These are phyloP conservation scores for Phalanger gymnotis DNA, from an alignment of 2,797 vertebrate genomes.

Conservation along the genomic window DNA sequence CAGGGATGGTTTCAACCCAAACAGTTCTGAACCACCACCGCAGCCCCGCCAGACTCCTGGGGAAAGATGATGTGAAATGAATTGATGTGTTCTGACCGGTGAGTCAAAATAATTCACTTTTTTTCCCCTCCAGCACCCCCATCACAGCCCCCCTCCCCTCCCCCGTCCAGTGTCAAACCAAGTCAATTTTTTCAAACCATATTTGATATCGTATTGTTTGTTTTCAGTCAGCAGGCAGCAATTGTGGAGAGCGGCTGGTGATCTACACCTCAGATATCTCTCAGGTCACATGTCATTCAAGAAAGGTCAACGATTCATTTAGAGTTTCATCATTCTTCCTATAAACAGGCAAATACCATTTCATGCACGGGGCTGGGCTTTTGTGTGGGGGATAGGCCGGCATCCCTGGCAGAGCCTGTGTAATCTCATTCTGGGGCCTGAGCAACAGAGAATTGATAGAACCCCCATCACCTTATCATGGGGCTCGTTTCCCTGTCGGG, in stretches of 20 bases:
- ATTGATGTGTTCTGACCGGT: constrained; percentile 86
- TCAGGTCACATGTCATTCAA: constrained; percentile 91
- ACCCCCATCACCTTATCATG: constrained; percentile 79
- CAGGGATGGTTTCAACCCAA: not conserved
- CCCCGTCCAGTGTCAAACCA: constrained; percentile 72
- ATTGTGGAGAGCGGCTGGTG: constrained; percentile 88
- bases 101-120: constrained; percentile 90
- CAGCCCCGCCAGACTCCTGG: not conserved
- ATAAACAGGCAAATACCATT: constrained; percentile 87
- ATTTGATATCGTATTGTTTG: constrained; percentile 91
- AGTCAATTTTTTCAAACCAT: constrained; percentile 89
- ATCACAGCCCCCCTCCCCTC: not conserved
- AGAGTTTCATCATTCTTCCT: constrained; percentile 91
- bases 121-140: not conserved
- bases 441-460: constrained; percentile 78
- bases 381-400: constrained; percentile 69
- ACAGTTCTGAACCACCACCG: not conserved
- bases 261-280: constrained; percentile 88
- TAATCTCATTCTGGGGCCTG: constrained; percentile 75
- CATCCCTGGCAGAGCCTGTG: constrained; percentile 60
- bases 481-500: constrained; percentile 68
- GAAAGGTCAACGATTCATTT: constrained; percentile 92
- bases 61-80: constrained; percentile 78
- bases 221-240: constrained; percentile 89
- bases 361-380: constrained; percentile 80